Evolutionary conservation across 2,113 vertebrate species (phyloP).

Genomic region (Orcinus orca): DNA sequence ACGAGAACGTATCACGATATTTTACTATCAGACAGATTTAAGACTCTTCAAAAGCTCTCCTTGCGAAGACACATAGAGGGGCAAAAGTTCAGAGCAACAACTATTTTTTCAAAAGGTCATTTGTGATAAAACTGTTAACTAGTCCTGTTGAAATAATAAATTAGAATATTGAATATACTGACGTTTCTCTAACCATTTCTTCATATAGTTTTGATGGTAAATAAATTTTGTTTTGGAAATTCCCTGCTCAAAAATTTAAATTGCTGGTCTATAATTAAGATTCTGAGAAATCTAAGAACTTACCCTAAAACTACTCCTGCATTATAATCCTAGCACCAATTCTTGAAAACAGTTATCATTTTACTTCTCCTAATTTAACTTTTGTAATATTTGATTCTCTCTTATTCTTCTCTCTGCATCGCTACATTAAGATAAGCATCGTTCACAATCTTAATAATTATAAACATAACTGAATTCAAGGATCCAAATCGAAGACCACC

Average conservation of each 20-base stretch:
- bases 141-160: slow-evolving; percentile 58
- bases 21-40: neutral
- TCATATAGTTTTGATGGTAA: slow-evolving; percentile 9
- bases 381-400: neutral
- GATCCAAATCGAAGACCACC: neutral
- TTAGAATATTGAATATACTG: slow-evolving; percentile 5
- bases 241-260: slow-evolving; percentile 14
- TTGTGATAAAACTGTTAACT: slow-evolving; percentile 32
- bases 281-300: neutral
- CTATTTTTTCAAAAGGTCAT: neutral
- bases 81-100: neutral
- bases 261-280: slow-evolving; percentile 9
- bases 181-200: slow-evolving; percentile 21
- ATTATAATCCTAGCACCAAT: neutral
- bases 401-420: neutral
- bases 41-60: neutral
- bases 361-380: neutral
- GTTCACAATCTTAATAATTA: neutral
- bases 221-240: slow-evolving; percentile 25
- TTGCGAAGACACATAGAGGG: neutral
- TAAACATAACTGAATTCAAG: neutral
- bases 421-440: slow-evolving; percentile 13
- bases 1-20: neutral
- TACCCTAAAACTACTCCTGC: neutral
- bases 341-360: slow-evolving; percentile 30